Conservation (phyloP, 2,888 invertebrate species). For the Amblyjoppa fuscipennis region DNA sequence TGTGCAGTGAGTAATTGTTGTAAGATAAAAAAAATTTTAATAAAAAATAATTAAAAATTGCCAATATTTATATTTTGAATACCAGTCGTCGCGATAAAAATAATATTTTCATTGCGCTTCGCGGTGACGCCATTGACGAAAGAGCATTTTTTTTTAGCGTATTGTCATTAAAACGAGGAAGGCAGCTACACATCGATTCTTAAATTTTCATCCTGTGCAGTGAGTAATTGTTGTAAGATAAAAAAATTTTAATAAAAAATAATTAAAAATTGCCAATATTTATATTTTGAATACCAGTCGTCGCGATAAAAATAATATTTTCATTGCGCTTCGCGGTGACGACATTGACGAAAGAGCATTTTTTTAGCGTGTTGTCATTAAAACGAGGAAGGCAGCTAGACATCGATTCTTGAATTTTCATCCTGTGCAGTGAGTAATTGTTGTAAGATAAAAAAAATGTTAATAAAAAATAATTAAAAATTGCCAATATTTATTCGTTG, state of each 20-base stretch:
- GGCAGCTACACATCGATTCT: background rate
- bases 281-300: background rate
- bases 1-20: background rate
- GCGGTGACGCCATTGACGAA: no score
- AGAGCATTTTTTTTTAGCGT: background rate
- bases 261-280: background rate
- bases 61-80: background rate
- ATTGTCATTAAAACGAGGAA: background rate
- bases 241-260: background rate
- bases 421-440: background rate
- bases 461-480: no score
- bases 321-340: no score
- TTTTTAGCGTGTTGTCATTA: background rate
- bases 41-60: background rate
- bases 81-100: no score
- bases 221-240: background rate
- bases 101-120: no score
- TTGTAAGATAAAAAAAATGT: background rate
- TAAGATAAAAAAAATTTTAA: background rate
- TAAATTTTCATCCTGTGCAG: background rate
- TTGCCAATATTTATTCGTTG: background rate
- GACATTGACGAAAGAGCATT: no score
- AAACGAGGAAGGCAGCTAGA: no score
- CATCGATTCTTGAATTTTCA: background rate
- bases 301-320: no score